Conservation (phyloP, 2,888 invertebrate genomes). For the Geophilus truncorum region DNA sequence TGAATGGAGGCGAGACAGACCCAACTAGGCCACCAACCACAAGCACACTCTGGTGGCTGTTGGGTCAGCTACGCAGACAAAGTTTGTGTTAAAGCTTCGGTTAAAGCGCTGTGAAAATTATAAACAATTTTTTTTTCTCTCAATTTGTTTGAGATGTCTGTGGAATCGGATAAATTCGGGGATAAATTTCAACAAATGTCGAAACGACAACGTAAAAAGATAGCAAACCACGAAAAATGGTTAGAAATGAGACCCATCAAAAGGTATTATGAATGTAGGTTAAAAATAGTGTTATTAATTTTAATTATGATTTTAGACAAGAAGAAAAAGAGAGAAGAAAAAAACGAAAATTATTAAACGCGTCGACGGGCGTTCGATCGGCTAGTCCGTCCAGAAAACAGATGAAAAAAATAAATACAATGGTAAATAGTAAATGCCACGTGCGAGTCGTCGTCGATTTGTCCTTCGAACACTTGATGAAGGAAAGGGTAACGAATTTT, state of each 20-base stretch:
- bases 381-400: not conserved
- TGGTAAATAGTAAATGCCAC: conserved; percentile 63
- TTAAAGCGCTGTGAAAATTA: too few relatives aligned
- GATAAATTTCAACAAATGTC: conserved; percentile 40
- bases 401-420: conserved; percentile 63
- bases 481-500: conserved; percentile 56
- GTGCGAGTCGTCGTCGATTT: conserved; percentile 76
- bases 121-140: too few relatives aligned
- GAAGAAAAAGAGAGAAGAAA: conserved; percentile 59
- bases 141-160: not conserved
- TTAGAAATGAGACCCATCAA: conserved; percentile 63
- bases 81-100: too few relatives aligned
- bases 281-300: not conserved
- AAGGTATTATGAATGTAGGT: conserved; percentile 49
- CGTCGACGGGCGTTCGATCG: not conserved
- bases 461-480: conserved; percentile 87
- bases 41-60: too few relatives aligned
- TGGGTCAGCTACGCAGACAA: too few relatives aligned
- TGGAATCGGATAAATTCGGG: not conserved
- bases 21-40: too few relatives aligned
- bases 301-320: conserved; percentile 47
- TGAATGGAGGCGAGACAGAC: too few relatives aligned
- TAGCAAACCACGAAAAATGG: conserved; percentile 68
- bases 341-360: conserved; percentile 6
- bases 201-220: conserved; percentile 64